Base-by-base conservation (phyloP, 2,888 invertebrate species). In the Sphaerophoria taeniata region DNA sequence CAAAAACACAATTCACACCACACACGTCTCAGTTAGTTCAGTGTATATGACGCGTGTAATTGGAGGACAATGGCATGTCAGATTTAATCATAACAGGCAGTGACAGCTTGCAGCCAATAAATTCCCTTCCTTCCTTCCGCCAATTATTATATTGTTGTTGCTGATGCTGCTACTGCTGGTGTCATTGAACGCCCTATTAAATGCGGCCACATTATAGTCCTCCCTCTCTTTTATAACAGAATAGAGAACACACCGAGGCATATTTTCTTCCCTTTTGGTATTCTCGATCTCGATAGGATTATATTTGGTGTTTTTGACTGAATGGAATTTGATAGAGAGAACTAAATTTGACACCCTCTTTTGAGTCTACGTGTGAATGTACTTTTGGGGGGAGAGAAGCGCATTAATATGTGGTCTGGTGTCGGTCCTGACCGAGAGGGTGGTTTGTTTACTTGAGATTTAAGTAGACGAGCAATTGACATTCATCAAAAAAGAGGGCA, bases 11-110 rank as follows among this genome's bases (percentile, higher is more conserved):
- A 71, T 82, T 86, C 82, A 71, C 74, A 74, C 81, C 73, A 71
- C 34, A 43, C 70, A 53, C 16, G 14, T 43, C 58, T 51, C 69
- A 67, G 67, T 51, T 63, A 31, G 70, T 63, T 75, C 72, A 84
- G 78, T 88, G 88, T 87, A 87, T 88, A 81, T 88, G 88, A 88
- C 88, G 88, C 88, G 86, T 88, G 88, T 88, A 88, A 88, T 88
- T 88, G 87, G 87, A 82, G 87, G 87, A 88, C 88, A 88, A 88
- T 88, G 71, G 88, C 87, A 87, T 88, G 87, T 87, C 87, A 87
- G 87, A 88, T 87, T 88, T 87, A 88, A 88, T 88, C 88, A 88
- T 88, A 87, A 87, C 88, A 84, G 87, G 80, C 84, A 75, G 84
- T 88, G 88, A 88, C 88, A 87, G 88, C 87, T 87, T 79, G 85